These are phyloP conservation scores for Coilia nasus DNA, from an alignment of 2,797 vertebrate genomes.

Conservation along the genomic window DNA sequence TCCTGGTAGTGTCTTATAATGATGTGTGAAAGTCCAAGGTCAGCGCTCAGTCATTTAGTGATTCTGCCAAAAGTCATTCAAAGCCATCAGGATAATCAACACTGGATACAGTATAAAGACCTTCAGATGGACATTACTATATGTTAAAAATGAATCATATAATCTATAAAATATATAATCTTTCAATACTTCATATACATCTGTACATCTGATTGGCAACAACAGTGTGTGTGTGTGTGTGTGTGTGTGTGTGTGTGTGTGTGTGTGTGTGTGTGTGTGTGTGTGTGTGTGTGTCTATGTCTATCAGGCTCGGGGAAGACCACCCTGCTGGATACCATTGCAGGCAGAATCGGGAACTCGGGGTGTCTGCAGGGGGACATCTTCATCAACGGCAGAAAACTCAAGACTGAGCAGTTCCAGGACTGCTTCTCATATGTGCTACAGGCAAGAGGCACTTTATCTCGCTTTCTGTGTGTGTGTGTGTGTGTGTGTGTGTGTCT, in stretches of 20 bases:
- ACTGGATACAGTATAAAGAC: background rate
- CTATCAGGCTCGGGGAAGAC: conserved; percentile 92
- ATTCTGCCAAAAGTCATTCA: background rate
- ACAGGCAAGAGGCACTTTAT: conserved; percentile 76
- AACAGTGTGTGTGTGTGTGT: conserved; percentile 9
- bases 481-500: conserved; percentile 5
- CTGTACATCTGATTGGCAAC: too few species aligned
- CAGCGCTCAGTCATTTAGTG: background rate
- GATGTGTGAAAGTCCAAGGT: conserved; percentile 2
- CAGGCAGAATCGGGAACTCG: conserved; percentile 81
- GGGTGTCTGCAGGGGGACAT: conserved; percentile 83
- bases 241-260: conserved; percentile 1
- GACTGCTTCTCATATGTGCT: conserved; percentile 95
- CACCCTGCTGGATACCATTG: conserved; percentile 88
- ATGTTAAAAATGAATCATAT: too few species aligned
- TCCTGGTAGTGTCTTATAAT: background rate
- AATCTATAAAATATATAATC: too few species aligned
- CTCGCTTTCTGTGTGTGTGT: background rate
- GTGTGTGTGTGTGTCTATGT: conserved; percentile 33
- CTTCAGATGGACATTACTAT: background rate
- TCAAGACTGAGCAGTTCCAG: conserved; percentile 85
- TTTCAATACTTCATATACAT: too few species aligned
- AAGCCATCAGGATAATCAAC: background rate
- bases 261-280: conserved; percentile 35
- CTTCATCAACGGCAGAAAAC: conserved; percentile 81